Evolutionary conservation across 2,797 vertebrate species (phyloP), one percentile per base, ranked within the genome.

Genomic region (Parambassis ranga): DNA sequence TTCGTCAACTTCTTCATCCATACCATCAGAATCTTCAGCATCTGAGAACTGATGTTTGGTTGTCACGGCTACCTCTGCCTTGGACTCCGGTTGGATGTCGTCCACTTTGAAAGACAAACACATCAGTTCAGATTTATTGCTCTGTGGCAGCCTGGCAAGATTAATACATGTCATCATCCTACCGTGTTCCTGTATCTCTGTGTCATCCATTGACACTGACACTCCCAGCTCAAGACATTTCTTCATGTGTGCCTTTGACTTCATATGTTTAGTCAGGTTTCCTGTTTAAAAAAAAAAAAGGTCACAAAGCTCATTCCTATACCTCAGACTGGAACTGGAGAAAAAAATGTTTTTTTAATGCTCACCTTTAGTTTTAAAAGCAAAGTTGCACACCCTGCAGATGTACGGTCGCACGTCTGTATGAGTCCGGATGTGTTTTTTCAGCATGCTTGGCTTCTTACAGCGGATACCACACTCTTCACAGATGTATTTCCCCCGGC

Each of bases 261-360:
- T 99, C 98, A 99, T 99, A 85, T 99, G 98, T 91, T 99, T 99
- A 6, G 98, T 99, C 75, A 99, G 91, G 86, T 99, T 99, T 89
- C 98, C 98, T 99, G 69, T 0, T n/a, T n/a, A n/a, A n/a, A n/a
- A n/a, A n/a, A n/a, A n/a, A n/a, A n/a, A n/a, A n/a, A n/a, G n/a
- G n/a, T n/a, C n/a, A n/a, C n/a, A n/a, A n/a, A n/a, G n/a, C n/a
- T n/a, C n/a, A n/a, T n/a, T n/a, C n/a, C n/a, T n/a, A n/a, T n/a
- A n/a, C n/a, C n/a, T n/a, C n/a, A n/a, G n/a, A n/a, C n/a, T n/a
- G n/a, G n/a, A n/a, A n/a, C n/a, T 30, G 28, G 4, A 11, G 10
- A 13, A 11, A 30, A 13, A 23, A 30, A 5, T 23, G n/a, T n/a
- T n/a, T n/a, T n/a, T n/a, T n/a, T n/a, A 36, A 28, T 18, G 6